Evolutionary conservation across 2,888 invertebrate genomes (phyloP).

Genomic region (Troides aeacus): DNA sequence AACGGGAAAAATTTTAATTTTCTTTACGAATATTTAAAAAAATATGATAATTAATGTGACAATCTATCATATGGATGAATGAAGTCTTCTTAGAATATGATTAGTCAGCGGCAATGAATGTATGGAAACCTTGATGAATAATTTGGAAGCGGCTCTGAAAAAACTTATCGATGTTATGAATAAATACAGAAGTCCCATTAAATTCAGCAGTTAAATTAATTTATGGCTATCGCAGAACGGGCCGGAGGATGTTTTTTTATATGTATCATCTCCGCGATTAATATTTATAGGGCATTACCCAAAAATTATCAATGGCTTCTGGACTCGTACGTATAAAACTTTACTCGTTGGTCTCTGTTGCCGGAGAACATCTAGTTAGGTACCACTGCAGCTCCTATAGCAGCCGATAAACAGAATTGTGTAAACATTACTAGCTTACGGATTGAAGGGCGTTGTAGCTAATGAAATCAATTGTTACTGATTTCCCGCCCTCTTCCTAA

Average conservation of each 20-base stretch:
- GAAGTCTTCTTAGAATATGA: constrained; percentile 19
- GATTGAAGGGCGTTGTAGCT: too few species aligned
- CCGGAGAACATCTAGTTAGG: too few species aligned
- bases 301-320: too few species aligned
- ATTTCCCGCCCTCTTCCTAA: too few species aligned
- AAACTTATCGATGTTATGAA: constrained; percentile 24
- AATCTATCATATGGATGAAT: constrained; percentile 17
- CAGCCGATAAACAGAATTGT: too few species aligned
- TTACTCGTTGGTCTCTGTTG: too few species aligned
- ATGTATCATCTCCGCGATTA: too few species aligned
- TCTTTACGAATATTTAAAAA: constrained; percentile 37
- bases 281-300: too few species aligned
- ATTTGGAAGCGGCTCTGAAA: constrained; percentile 12
- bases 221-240: constrained; percentile 14
- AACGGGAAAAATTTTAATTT: constrained; percentile 46
- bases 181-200: constrained; percentile 19
- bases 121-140: constrained; percentile 11
- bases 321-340: too few species aligned
- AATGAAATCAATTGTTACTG: too few species aligned
- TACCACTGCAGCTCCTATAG: too few species aligned
- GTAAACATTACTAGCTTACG: too few species aligned
- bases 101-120: constrained; percentile 16
- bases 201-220: constrained; percentile 21
- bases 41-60: constrained; percentile 11
- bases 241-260: constrained; percentile 1